These are phyloP conservation scores for Pelodytes ibericus DNA, from an alignment of 2,797 vertebrate species.

Conservation along the genomic window DNA sequence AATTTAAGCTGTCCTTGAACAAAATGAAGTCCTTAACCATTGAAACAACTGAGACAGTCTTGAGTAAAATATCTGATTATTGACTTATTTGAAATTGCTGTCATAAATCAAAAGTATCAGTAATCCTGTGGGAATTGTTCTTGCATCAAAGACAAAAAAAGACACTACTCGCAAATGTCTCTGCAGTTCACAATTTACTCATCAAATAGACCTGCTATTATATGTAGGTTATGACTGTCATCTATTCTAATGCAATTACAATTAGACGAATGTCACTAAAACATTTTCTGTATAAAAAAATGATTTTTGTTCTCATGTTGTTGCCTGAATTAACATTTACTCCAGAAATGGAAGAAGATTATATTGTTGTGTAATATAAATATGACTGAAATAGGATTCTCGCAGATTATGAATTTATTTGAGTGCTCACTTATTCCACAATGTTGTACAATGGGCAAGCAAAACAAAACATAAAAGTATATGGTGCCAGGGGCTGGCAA, in stretches of 20 bases:
- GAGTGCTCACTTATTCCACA: no score
- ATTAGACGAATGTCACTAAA: no score
- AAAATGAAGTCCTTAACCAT: slow-evolving; percentile 40
- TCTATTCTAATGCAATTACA: neutral
- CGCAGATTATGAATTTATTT: no score
- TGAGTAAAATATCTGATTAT: slow-evolving; percentile 55
- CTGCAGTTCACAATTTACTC: slow-evolving; percentile 30
- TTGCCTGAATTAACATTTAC: no score
- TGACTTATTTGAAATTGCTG: slow-evolving; percentile 50
- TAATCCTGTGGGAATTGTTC: slow-evolving; percentile 32
- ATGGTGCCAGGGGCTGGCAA: no score
- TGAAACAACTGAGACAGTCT: slow-evolving; percentile 50
- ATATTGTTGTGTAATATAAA: no score
- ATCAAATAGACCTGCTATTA: neutral
- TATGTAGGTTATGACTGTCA: neutral
- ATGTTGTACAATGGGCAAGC: no score
- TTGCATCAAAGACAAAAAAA: slow-evolving; percentile 23
- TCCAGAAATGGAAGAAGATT: no score
- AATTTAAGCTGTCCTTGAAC: slow-evolving; percentile 36
- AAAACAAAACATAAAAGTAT: no score
- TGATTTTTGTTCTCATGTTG: no score
- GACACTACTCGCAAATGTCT: slow-evolving; percentile 28
- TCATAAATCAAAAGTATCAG: slow-evolving; percentile 50
- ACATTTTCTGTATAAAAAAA: no score
- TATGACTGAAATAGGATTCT: no score